Base-by-base conservation (phyloP, 2,797 vertebrate species). In the Myiothlypis chrysogaster region DNA sequence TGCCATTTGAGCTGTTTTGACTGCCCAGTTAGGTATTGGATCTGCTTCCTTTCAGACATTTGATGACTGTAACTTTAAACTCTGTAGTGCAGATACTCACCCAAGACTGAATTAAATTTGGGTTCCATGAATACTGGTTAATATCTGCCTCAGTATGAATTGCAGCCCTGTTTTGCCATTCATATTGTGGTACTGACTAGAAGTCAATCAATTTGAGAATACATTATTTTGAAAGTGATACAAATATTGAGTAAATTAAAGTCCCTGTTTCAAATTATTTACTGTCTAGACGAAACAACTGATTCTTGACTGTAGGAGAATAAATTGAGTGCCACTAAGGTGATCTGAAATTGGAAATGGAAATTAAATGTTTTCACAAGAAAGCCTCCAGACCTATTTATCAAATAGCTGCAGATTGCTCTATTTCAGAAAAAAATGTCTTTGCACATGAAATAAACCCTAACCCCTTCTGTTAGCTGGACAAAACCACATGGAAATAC, bases 1-100 rank as follows among this genome's bases (percentile, higher is more conserved):
- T 89, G 91, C 49, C 93, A 95, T 95, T 57, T 81, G 85, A 94
- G 61, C 72, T 90, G 78, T 64, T 96, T 92, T 83, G 89, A 61
- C 72, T 85, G 87, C 49, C 80, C 39, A 27, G 23, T 93, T 85
- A 87, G 66, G 22, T 56, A 83, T 35, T 50, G 76, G 76, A 81
- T 93, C 83, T 69, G 85, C 44, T 93, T 90, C 41, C 55, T 63
- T 63, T 92, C 70, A 95, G 73, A 89, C 12, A 83, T 53, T 37
- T 82, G 92, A 94, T 91, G 64, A 80, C 72, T 49, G 47, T 27
- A 56, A 63, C 87, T 96, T 76, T 82, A 91, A 94, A 80, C 89
- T 92, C n/a, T 71, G 39, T 6, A 55, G 28, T 34, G 32, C 10
- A 60, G 75, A 64, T 41, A 28, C 37, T 66, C 79, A 72, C 43